Evolutionary conservation across 2,888 invertebrate species (phyloP), one percentile per base, ranked within the genome.

Genomic region (Apocheima hispidaria): DNA sequence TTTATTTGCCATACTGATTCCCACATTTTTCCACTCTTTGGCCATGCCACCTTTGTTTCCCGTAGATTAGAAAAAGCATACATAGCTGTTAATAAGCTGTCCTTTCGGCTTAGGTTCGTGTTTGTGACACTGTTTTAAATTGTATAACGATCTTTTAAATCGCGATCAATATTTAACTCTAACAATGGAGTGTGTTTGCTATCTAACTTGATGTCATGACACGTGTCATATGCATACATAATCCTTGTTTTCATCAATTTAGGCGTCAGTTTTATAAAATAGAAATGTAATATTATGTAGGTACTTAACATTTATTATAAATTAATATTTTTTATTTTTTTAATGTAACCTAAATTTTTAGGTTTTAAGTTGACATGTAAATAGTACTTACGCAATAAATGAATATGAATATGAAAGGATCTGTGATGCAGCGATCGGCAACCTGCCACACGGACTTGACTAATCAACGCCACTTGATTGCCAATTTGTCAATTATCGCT

Each of bases 391-490:
- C n/a, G n/a, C n/a, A n/a, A n/a, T n/a, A n/a, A n/a, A n/a, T n/a
- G n/a, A n/a, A n/a, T n/a, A n/a, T n/a, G n/a, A n/a, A n/a, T n/a
- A n/a, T n/a, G 61, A 66, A 69, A 70, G 72, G 74, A 75, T 65
- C 75, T 66, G 69, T 69, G 65, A 68, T 69, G 5, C 38, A 48
- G 33, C 36, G 30, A 46, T 44, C 16, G 33, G 38, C 36, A 26
- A 23, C n/a, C 43, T 66, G 72, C 65, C 67, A 68, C 14, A 68
- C 9, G 69, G 69, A 76, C 73, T 65, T 70, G 69, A 71, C 78
- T 84, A 84, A 88, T 88, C 83, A 83, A 83, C 82, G 79, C 72
- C 69, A 76, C 77, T 81, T 85, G 86, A 88, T 88, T 89, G 87
- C 82, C 86, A 87, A 87, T 88, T 89, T 86, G 82, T 73, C 70